Percentiles rank a stretch among this genome's conserved stretches.
Conservation (phyloP, 1,140 invertebrate genomes). For the Epicauta chinensis region DNA sequence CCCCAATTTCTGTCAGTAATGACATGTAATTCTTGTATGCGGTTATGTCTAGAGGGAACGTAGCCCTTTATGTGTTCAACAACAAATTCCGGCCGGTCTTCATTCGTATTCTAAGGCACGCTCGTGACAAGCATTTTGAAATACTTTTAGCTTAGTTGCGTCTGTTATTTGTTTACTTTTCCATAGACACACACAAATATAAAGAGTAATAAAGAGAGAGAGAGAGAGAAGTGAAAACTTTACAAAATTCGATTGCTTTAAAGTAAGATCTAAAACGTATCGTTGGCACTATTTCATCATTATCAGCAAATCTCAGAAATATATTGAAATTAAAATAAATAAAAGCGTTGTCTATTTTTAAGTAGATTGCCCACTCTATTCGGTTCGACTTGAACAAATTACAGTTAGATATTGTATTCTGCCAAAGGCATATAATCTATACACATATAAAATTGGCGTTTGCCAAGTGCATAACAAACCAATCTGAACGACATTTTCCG, state of each 20-base stretch:
- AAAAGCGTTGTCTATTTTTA: conserved; percentile 4
- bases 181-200: too few species aligned
- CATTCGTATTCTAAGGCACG: conserved; percentile 10
- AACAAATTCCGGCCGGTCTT: conserved; percentile 1
- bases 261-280: too few species aligned
- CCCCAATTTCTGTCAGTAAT: too few species aligned
- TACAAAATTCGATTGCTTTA: too few species aligned
- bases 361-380: neutral
- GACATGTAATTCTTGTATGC: too few species aligned
- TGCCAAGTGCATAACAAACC: conserved; percentile 25
- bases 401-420: conserved; percentile 6
- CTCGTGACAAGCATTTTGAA: conserved; percentile 2
- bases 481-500: conserved; percentile 19
- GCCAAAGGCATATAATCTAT: neutral
- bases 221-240: too few species aligned
- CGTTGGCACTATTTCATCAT: too few species aligned
- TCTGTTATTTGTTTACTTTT: conserved; percentile 15
- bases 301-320: too few species aligned
- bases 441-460: neutral
- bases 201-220: too few species aligned
- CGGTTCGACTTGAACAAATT: conserved; percentile 5
- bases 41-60: too few species aligned
- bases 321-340: too few species aligned
- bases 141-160: conserved; percentile 15
- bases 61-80: too few species aligned